These are phyloP conservation scores for Acrocyrtus sp. DNA, from an alignment of 2,888 invertebrate genomes.

Conservation along the genomic window DNA sequence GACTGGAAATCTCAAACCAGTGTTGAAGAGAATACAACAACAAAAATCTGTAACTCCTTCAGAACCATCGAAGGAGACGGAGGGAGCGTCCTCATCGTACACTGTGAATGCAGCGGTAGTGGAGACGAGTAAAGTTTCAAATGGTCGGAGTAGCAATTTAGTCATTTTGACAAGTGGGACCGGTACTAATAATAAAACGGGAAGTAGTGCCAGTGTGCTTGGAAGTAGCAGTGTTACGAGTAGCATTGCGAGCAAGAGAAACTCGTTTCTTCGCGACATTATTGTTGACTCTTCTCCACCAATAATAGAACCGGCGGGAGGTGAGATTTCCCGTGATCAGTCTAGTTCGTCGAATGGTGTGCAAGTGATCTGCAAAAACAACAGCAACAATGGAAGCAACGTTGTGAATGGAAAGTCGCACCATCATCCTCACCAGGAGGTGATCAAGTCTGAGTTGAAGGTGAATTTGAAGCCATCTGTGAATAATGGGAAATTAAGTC, in stretches of 20 bases:
- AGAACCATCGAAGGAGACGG: conserved; percentile 25
- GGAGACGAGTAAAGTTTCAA: conserved; percentile 24
- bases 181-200: conserved; percentile 5
- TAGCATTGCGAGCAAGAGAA: conserved; percentile 58
- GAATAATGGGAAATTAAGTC: conserved; percentile 45
- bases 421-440: conserved; percentile 20
- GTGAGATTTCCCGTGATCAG: conserved; percentile 21
- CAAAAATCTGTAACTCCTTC: conserved; percentile 37
- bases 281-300: conserved; percentile 44
- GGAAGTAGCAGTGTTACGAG: no score
- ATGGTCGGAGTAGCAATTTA: conserved; percentile 45
- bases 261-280: conserved; percentile 59
- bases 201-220: not conserved
- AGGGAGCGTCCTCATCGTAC: no score
- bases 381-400: not conserved
- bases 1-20: conserved; percentile 51
- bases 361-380: conserved; percentile 47
- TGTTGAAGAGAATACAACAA: conserved; percentile 54
- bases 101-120: conserved; percentile 21
- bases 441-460: conserved; percentile 49
- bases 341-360: conserved; percentile 30
- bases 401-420: no score
- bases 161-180: conserved; percentile 57
- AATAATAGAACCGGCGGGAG: conserved; percentile 26
- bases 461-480: conserved; percentile 52